phyloP scores from a whole-genome alignment of 2,888 invertebrate species.

The Dynastes grantii region DNA sequence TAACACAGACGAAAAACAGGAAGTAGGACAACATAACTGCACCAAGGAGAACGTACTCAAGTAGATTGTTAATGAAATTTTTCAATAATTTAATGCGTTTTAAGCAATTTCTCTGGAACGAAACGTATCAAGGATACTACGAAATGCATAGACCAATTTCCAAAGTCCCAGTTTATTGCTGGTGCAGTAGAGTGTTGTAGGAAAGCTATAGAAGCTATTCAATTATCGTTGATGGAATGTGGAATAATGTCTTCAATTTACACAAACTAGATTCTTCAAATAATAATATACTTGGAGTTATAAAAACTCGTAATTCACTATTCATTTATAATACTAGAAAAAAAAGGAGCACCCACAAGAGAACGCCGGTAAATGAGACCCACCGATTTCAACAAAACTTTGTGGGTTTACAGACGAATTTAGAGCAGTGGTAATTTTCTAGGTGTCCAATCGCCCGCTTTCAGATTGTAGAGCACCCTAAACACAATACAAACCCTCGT shows the following conservation, averaged over 20 bases:
- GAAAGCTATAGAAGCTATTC: background rate
- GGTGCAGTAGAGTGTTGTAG: background rate
- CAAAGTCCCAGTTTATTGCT: background rate
- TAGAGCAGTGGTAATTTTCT: too few species aligned
- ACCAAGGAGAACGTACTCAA: background rate
- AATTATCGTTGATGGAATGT: background rate
- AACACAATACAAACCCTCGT: too few species aligned
- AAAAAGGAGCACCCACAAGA: too few species aligned
- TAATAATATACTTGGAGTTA: background rate
- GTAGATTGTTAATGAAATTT: background rate
- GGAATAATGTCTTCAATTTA: background rate
- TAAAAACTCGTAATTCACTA: too few species aligned
- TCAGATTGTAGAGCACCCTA: too few species aligned
- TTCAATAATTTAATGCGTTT: constrained; percentile 11
- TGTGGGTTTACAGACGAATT: too few species aligned
- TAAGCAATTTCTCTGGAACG: background rate
- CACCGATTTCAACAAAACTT: too few species aligned
- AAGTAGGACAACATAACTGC: background rate
- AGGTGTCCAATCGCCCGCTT: too few species aligned
- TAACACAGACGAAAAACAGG: background rate
- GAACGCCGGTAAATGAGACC: too few species aligned
- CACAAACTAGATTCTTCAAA: background rate
- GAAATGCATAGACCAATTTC: constrained; percentile 29
- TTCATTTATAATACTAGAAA: too few species aligned
- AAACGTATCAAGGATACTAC: constrained; percentile 1